These are phyloP conservation scores for Latrodectus elegans DNA, from an alignment of 2,888 invertebrate genomes.

Conservation along the genomic window DNA sequence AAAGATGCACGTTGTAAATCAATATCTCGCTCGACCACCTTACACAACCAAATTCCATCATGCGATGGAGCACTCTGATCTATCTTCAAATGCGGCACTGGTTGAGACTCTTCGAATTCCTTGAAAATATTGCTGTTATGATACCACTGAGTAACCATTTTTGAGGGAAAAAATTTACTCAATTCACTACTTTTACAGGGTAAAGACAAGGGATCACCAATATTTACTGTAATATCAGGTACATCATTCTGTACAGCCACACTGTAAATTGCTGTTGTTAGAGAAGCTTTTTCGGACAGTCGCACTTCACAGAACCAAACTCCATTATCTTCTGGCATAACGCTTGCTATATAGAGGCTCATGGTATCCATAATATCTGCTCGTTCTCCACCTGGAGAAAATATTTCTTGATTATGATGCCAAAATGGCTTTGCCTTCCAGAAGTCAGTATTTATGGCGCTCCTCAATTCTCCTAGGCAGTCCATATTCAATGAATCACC, in stretches of 20 bases:
- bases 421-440: slow-evolving; percentile 14
- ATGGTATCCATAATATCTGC: not conserved
- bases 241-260: slow-evolving; percentile 23
- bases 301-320: slow-evolving; percentile 26
- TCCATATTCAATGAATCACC: slow-evolving; percentile 12
- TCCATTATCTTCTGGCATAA: slow-evolving; percentile 30
- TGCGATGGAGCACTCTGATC: not conserved
- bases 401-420: slow-evolving; percentile 26
- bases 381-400: slow-evolving; percentile 7
- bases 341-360: slow-evolving; percentile 8
- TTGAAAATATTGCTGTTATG: slow-evolving; percentile 18
- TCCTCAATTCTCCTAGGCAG: slow-evolving; percentile 3
- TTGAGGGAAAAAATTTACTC: slow-evolving; percentile 17
- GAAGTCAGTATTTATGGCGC: not conserved
- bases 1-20: not conserved
- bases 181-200: slow-evolving; percentile 10
- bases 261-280: slow-evolving; percentile 10
- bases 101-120: not conserved
- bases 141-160: slow-evolving; percentile 16
- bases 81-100: slow-evolving; percentile 1
- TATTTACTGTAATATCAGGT: slow-evolving; percentile 12
- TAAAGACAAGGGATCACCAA: slow-evolving; percentile 13
- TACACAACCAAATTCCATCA: slow-evolving; percentile 33
- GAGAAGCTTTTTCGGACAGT: not conserved
- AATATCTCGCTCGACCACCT: slow-evolving; percentile 6